phyloP scores from a whole-genome alignment of 2,797 vertebrate genomes.

The Staurois parvus region DNA sequence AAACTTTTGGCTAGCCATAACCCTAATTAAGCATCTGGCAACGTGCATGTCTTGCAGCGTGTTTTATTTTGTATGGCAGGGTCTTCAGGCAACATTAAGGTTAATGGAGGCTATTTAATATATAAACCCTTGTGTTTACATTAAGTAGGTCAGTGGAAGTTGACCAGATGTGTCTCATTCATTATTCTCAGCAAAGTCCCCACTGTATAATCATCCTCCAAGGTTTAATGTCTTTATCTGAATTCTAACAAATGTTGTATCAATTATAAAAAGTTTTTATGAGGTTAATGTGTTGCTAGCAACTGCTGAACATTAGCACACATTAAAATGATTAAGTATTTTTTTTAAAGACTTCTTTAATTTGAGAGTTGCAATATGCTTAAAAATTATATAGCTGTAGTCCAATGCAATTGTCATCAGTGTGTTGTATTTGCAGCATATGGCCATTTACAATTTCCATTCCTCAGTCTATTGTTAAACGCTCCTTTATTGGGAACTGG shows the following conservation, averaged over 20 bases:
- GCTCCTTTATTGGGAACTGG: no score
- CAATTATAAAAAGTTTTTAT: conserved; percentile 40
- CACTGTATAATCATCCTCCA: conserved; percentile 33
- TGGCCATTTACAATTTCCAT: no score
- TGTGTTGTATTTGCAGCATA: no score
- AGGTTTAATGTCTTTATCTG: conserved; percentile 35
- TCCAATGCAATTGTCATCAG: not conserved
- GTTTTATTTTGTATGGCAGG: conserved; percentile 36
- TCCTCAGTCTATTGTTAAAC: no score
- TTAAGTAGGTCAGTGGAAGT: conserved; percentile 42
- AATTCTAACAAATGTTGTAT: conserved; percentile 42
- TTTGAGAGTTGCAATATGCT: conserved; percentile 7
- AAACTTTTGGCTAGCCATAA: conserved; percentile 50
- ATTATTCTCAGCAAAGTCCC: conserved; percentile 19
- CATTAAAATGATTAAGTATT: conserved; percentile 34
- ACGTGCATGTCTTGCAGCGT: not conserved
- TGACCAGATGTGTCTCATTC: conserved; percentile 55
- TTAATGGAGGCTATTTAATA: conserved; percentile 58
- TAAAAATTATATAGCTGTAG: not conserved
- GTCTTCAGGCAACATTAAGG: conserved; percentile 54
- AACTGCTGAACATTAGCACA: conserved; percentile 17
- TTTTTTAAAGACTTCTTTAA: conserved; percentile 8
- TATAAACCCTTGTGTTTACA: conserved; percentile 51
- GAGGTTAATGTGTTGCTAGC: conserved; percentile 40
- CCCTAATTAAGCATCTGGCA: conserved; percentile 56